Evolutionary conservation across 2,113 vertebrate species (phyloP), one percentile per base, ranked within the genome.

Genomic region (Noctilio leporinus): DNA sequence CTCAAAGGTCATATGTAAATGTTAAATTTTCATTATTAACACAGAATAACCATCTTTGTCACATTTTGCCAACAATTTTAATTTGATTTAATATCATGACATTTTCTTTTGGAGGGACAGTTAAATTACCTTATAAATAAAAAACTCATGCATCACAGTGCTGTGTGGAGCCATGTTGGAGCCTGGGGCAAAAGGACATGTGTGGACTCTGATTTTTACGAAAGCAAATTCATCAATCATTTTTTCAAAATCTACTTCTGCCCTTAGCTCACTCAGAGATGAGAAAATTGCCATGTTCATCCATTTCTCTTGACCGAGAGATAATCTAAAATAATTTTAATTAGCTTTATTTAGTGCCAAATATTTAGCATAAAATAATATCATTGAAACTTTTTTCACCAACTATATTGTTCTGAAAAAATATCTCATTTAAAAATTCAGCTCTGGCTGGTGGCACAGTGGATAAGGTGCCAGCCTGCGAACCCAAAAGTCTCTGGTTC

Each of bases 11-110:
- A 40, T 51, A 62, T 62, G 59, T 62, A 70, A 95, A 55, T 78
- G 5, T 78, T 45, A 94, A 81, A 33, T 80, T 30, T 86, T 96
- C 49, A 80, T 73, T 86, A 80, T 53, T 26, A 83, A 53, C 75
- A 81, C 17, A 69, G 14, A 93, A 73, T 1, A 69, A 78, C 4
- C 75, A 78, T 38, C 17, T 94, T 62, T 38, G 4, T 57, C 5
- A 91, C 51, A 67, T 90, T 89, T 86, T 75, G 43, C 26, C 4
- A 83, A 72, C 20, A 78, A 90, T 92, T 93, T 93, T 38, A 76
- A 76, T 72, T 86, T 83, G 9, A 55, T n/a, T 88, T 91, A 76
- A 67, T 20, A 76, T 38, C 85, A 81, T 59, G 19, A 89, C 5
- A 86, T 76, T 81, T 81, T 30, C 47, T 77, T 92, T 38, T 26